A percentile compares a stretch with the other conserved stretches of the same genome.
Evolutionary conservation across 1,140 invertebrate genomes (phyloP).

Genomic region (Augochlora pura): DNA sequence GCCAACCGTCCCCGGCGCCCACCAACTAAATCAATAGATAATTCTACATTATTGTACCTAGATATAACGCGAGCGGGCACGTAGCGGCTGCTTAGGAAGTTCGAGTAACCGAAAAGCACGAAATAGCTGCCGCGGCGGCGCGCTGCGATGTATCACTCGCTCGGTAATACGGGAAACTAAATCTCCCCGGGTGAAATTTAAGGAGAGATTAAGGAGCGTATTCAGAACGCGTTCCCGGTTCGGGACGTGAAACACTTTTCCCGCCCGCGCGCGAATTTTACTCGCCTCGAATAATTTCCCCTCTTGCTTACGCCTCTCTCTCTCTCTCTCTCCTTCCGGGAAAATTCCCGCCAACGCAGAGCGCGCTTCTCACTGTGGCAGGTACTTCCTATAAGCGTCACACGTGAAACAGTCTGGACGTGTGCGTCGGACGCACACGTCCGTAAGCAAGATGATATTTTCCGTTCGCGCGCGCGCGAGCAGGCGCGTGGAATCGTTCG

Average conservation of each 20-base stretch:
- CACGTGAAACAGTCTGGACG: too few relatives aligned
- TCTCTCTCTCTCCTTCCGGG: too few relatives aligned
- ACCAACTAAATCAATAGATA: constrained; percentile 61
- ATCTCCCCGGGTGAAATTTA: background rate
- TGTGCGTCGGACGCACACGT: too few relatives aligned
- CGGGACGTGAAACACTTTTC: background rate
- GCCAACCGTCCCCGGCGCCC: background rate
- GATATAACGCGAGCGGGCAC: constrained; percentile 31
- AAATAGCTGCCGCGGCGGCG: constrained; percentile 9
- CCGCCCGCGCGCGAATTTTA: background rate
- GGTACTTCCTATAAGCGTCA: too few relatives aligned
- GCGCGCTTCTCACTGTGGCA: too few relatives aligned
- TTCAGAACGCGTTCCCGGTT: constrained; percentile 17
- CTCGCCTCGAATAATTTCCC: background rate
- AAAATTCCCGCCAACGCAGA: too few relatives aligned
- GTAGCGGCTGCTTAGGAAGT: constrained; percentile 35
- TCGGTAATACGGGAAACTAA: background rate
- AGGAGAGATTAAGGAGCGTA: constrained; percentile 9
- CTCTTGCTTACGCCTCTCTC: background rate
- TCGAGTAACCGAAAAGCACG: constrained; percentile 4
- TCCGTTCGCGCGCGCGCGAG: too few relatives aligned
- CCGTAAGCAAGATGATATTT: too few relatives aligned
- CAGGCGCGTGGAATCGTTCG: too few relatives aligned
- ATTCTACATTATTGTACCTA: constrained; percentile 49
- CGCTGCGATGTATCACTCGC: background rate